Base-by-base conservation (phyloP, 2,888 invertebrate genomes). In the Acleris sparsana region DNA sequence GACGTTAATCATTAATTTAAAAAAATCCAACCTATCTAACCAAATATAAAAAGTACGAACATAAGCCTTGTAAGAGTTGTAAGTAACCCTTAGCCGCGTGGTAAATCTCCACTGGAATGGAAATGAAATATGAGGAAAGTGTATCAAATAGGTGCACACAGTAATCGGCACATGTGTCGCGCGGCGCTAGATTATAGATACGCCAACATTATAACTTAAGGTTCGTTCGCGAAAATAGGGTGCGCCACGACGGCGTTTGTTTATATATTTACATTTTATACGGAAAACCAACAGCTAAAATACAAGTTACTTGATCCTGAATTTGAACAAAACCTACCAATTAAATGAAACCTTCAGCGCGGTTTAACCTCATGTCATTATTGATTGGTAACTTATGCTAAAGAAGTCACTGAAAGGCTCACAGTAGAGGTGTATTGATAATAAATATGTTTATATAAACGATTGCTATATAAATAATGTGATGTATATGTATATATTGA, bases 161-260 rank as follows among this genome's bases (percentile, higher is more conserved):
- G 86, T 82, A 82, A 85, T 84, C 85, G 86, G 77, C 83, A 81
- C 84, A 84, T 83, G 83, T 84, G 81, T 77, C 78, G 69, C 69
- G 71, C 68, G 39, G 75, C 69, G 67, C 69, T 71, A 71, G 72
- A 79, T 87, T 86, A 87, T 86, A 80, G 82, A 88, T 88, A 86
- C 85, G 78, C 80, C 80, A 82, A 77, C 80, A 79, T 60, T 64
- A 20, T 46, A 55, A 44, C 52, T 22, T 63, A 48, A 18, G 33
- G 5, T 18, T 9, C 57, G 52, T 55, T 58, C 71, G 70, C 43
- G n/a, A 3, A 7, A 49, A 13, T 13, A 49, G 57, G 55, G 68
- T 72, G 73, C 52, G 22, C 4, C 16, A 16, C 7, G 25, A 25
- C 25, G 25, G 43, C 16, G 13, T 16, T 5, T 43, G 11, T 43